Evolutionary conservation across 2,797 vertebrate genomes (phyloP).

Genomic region (Xerus rutilus): DNA sequence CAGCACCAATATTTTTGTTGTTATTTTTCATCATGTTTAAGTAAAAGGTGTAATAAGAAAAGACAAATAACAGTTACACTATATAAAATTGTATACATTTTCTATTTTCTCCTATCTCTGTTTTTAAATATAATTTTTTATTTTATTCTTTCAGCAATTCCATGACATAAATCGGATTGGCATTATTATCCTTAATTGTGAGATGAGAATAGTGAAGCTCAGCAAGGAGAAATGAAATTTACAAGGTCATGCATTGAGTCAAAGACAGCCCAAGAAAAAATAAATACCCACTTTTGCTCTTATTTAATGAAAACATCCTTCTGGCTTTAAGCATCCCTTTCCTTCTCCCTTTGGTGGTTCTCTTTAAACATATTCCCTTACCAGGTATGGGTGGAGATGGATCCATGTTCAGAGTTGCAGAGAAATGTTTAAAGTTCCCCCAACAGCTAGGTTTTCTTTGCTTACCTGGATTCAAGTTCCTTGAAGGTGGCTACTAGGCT

Average conservation of each 20-base stretch:
- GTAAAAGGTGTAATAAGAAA: conserved; percentile 14
- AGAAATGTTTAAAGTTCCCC: conserved; percentile 21
- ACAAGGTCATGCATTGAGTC: conserved; percentile 25
- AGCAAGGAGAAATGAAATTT: conserved; percentile 9
- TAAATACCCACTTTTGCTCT: conserved; percentile 8
- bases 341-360: not conserved
- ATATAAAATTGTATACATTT: conserved; percentile 35
- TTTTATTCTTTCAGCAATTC: conserved; percentile 54
- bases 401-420: conserved; percentile 10
- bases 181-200: conserved; percentile 26
- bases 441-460: not conserved
- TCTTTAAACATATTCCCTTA: conserved; percentile 28
- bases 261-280: conserved; percentile 15
- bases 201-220: not conserved
- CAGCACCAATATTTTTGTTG: not conserved
- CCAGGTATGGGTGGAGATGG: not conserved
- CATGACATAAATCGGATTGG: not conserved
- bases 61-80: conserved; percentile 25
- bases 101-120: conserved; percentile 2
- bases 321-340: not conserved
- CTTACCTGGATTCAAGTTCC: conserved; percentile 28
- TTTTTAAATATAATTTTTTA: conserved; percentile 5
- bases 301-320: not conserved
- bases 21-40: conserved; percentile 35
- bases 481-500: conserved; percentile 1